Evolutionary conservation across 2,797 vertebrate genomes (phyloP).

Genomic region (Antrozous pallidus): DNA sequence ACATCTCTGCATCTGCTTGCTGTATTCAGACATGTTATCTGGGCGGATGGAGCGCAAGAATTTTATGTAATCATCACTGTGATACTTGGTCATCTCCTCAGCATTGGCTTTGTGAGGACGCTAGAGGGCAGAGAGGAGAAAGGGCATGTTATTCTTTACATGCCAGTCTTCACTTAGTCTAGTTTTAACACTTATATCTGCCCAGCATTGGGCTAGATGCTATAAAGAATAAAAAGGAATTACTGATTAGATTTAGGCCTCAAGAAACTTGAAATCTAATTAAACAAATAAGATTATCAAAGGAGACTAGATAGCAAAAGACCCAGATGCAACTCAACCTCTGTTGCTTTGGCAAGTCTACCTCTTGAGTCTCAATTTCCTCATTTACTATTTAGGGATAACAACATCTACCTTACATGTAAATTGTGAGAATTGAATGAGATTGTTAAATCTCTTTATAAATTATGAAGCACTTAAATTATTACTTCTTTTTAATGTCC

Average conservation of each 20-base stretch:
- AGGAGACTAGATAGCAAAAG: neutral
- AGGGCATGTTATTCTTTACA: neutral
- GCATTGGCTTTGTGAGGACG: conserved; percentile 97
- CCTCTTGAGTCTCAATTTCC: neutral
- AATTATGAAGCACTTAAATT: conserved; percentile 4
- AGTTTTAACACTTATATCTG: neutral
- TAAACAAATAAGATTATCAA: conserved; percentile 32
- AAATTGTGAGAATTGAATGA: neutral
- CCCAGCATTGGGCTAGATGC: neutral
- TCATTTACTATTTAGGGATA: neutral
- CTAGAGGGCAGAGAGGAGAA: conserved; percentile 79
- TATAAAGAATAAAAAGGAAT: neutral
- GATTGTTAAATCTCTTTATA: neutral
- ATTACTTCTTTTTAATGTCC: neutral
- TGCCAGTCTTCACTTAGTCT: neutral
- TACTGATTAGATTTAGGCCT: neutral
- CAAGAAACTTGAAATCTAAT: neutral
- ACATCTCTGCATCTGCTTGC: conserved; percentile 99
- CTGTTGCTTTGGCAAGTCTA: neutral
- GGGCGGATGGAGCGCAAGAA: conserved; percentile 96
- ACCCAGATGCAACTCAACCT: neutral
- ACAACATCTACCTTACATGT: neutral
- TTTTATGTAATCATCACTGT: conserved; percentile 99
- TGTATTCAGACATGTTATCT: conserved; percentile 99
- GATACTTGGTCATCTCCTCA: conserved; percentile 99